These are phyloP conservation scores for Odontophorus gujanensis DNA, from an alignment of 2,113 vertebrate species.

Conservation along the genomic window DNA sequence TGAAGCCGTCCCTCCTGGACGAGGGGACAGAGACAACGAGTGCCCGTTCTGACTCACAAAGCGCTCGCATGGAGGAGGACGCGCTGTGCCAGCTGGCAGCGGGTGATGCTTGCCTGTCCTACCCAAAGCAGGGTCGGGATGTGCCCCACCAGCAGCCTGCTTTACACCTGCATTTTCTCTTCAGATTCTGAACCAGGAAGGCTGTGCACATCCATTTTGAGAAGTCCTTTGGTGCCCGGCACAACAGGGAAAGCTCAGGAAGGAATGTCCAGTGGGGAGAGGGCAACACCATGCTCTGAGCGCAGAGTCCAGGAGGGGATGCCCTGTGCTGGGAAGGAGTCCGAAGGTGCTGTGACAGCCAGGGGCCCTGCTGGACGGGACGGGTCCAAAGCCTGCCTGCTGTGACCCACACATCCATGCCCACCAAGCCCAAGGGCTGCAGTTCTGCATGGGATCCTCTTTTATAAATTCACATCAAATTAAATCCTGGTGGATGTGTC, in stretches of 20 bases:
- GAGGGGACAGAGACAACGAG: not conserved
- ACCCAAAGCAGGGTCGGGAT: not conserved
- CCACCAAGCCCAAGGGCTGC: not conserved
- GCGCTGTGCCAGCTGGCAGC: not conserved
- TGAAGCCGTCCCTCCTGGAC: not conserved
- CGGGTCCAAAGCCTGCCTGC: not conserved
- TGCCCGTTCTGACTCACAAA: not conserved
- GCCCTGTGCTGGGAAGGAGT: not conserved
- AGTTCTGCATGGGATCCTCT: not conserved
- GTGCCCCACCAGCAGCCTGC: not conserved
- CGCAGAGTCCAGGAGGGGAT: not conserved
- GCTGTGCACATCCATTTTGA: not conserved
- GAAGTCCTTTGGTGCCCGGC: not conserved
- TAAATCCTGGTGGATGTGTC: not conserved
- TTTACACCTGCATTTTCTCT: not conserved
- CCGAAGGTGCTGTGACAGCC: not conserved
- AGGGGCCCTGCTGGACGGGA: fast-evolving
- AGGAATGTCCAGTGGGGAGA: not conserved
- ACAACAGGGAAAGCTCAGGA: not conserved
- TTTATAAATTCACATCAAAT: not conserved
- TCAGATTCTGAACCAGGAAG: not conserved
- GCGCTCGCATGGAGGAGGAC: fast-evolving
- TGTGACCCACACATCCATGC: not conserved
- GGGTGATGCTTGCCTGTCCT: not conserved
- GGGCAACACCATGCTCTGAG: fast-evolving